phyloP scores from a whole-genome alignment of 2,888 invertebrate genomes.

The Didymodactylos carnosus region DNA sequence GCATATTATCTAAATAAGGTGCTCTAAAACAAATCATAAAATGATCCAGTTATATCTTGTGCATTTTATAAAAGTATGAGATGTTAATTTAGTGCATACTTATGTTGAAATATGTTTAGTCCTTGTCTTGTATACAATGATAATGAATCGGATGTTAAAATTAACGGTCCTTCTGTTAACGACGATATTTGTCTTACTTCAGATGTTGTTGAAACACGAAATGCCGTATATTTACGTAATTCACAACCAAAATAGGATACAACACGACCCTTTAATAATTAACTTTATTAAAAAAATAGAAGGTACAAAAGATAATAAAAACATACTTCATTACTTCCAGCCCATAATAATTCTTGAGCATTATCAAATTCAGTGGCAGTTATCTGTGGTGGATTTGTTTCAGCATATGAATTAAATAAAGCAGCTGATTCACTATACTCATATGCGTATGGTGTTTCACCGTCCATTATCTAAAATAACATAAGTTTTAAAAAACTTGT shows the following conservation, averaged over 20 bases:
- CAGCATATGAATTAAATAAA: not conserved
- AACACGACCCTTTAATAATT: not conserved
- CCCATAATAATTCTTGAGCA: not conserved
- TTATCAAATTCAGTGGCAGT: not conserved
- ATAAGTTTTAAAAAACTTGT: no score
- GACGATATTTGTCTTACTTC: not conserved
- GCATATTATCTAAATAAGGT: not conserved
- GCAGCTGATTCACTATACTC: not conserved
- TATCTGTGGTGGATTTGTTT: not conserved
- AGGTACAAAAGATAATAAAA: not conserved
- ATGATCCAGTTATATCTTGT: no score
- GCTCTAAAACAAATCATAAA: not conserved
- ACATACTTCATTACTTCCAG: not conserved
- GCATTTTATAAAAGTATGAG: no score
- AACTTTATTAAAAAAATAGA: not conserved
- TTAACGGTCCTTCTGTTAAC: not conserved
- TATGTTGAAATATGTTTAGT: not conserved
- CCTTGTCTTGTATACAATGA: constrained; percentile 1
- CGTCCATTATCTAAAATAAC: not conserved
- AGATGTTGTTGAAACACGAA: not conserved
- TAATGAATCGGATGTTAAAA: not conserved
- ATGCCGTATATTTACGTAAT: not conserved
- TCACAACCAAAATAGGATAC: not conserved
- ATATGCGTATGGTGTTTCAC: not conserved
- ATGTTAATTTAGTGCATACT: not conserved